Base-by-base conservation (phyloP, 2,797 vertebrate genomes). In the Poeciliopsis presidionis region DNA sequence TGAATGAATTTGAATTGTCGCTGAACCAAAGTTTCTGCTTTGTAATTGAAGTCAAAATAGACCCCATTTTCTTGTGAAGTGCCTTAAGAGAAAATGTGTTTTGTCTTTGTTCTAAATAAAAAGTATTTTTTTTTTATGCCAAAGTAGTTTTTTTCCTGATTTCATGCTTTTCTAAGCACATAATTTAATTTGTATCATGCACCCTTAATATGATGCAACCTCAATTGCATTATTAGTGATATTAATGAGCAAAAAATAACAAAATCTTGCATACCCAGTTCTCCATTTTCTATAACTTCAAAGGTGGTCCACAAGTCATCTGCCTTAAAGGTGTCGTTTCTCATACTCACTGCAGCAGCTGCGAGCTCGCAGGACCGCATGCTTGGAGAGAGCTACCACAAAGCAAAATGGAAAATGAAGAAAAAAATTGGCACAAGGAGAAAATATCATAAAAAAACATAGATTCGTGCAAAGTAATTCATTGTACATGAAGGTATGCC, bases 271-370 rank as follows among this genome's bases (percentile, higher is more conserved):
- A 72, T 95, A 99, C 98, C 98, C 49, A 99, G 88, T 84, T 99
- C 98, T 94, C 97, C 98, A 71, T 98, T 97, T 93, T 99, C 98
- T 73, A 99, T 97, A 70, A 98, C 97, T 95, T 99, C 97, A 93
- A 98, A 99, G 22, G 94, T 94, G 84, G 96, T 95, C 98, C 98
- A 99, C 33, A 93, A 76, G 88, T 97, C 96, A 4, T 95, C 94
- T n/a, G 94, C 91, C 3, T 82, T 65, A 25, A 94, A 86, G 81
- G 90, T 71, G 70, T 96, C 84, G 41, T 95, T 97, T 94, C 93
- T 97, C 94, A 97, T 96, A 67, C 94, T 96, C 88, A 98, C 91
- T 53, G 97, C 93, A 2, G 95, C 95, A 79, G 94, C 95, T 71
- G 95, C 96, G 39, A 99, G 93, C 91, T 99, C 97, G 41, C 94